phyloP scores from a whole-genome alignment of 2,797 vertebrate genomes.

The Chiroxiphia lanceolata region DNA sequence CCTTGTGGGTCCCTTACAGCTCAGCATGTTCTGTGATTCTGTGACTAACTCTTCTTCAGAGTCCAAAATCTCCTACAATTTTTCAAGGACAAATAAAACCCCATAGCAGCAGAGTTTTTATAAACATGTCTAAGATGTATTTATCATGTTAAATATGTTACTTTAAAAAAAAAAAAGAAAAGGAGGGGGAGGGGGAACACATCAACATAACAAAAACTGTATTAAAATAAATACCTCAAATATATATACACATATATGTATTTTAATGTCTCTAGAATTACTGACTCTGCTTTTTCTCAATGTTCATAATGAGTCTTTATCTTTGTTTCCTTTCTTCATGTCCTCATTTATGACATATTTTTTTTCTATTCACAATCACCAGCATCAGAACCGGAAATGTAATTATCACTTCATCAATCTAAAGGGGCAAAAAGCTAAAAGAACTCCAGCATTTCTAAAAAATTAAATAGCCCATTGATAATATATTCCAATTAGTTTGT shows the following conservation, averaged over 20 bases:
- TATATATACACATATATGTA: not conserved
- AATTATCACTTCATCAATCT: not conserved
- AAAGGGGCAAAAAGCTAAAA: not conserved
- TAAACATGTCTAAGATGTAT: not conserved
- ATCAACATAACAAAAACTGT: not conserved
- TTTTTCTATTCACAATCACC: not conserved
- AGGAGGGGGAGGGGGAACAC: rapidly evolving
- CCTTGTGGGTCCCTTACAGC: not conserved
- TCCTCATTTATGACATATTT: not conserved
- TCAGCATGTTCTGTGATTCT: not conserved
- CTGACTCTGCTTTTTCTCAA: not conserved
- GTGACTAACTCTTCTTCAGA: not conserved
- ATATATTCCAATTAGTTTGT: not conserved
- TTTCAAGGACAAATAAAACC: not conserved
- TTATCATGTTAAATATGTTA: not conserved
- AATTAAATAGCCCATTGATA: not conserved
- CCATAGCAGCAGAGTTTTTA: not conserved
- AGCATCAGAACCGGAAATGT: not conserved
- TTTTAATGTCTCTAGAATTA: not conserved
- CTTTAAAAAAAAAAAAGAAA: not conserved
- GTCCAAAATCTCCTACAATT: not conserved
- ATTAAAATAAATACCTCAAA: not conserved
- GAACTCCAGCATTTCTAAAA: not conserved
- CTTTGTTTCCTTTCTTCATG: not conserved
- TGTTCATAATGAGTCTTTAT: not conserved